phyloP scores from a whole-genome alignment of 2,113 vertebrate species.

The Callorhinus ursinus region DNA sequence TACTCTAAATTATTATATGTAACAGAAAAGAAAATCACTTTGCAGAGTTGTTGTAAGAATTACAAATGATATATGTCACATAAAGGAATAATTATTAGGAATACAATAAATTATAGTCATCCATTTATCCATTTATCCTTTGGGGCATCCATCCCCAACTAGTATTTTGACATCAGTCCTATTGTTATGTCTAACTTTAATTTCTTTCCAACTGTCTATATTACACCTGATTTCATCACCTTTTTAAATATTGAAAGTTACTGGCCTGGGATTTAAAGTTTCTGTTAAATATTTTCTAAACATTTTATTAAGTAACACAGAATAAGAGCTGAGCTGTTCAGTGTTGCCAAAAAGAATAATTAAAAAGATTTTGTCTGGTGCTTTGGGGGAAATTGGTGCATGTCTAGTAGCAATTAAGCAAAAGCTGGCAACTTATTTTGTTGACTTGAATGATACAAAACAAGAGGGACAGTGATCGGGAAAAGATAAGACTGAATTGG shows the following conservation, averaged over 20 bases:
- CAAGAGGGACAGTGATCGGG: neutral
- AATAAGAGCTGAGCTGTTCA: neutral
- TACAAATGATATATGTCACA: neutral
- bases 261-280: neutral
- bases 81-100: neutral
- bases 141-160: neutral
- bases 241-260: neutral
- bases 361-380: neutral
- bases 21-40: neutral
- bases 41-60: neutral
- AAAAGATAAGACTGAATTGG: neutral
- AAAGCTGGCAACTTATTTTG: slow-evolving; percentile 16
- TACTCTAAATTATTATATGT: neutral
- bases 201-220: neutral
- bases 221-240: neutral
- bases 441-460: neutral
- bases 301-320: neutral
- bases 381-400: neutral
- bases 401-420: neutral
- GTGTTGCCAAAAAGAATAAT: neutral
- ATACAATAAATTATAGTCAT: neutral
- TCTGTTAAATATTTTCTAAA: neutral
- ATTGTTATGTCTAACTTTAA: neutral
- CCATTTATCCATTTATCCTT: neutral
- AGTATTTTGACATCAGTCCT: neutral